These are phyloP conservation scores for Dendrocincla fuliginosa DNA, from an alignment of 2,797 vertebrate species.

Conservation along the genomic window DNA sequence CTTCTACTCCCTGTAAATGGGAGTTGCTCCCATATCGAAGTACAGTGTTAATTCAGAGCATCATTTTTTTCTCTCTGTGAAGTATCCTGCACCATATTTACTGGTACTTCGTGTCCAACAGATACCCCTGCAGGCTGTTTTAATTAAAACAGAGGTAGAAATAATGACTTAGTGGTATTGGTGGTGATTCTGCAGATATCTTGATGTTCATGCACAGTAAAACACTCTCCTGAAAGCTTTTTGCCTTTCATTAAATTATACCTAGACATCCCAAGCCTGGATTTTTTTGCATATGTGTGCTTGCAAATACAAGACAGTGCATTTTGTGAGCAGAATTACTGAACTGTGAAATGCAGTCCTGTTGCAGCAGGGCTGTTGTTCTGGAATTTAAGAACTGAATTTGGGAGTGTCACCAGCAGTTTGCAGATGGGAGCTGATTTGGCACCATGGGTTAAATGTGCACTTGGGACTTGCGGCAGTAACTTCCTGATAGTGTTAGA, in stretches of 20 bases:
- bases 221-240: background rate
- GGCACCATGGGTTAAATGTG: background rate
- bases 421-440: background rate
- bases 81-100: background rate
- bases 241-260: background rate
- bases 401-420: background rate
- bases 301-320: background rate
- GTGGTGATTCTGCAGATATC: constrained; percentile 12
- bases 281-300: background rate
- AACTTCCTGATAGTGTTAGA: rapidly evolving
- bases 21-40: background rate
- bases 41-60: constrained; percentile 27
- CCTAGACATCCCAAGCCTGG: background rate
- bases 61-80: background rate
- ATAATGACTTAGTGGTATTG: constrained; percentile 11
- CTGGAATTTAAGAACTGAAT: background rate
- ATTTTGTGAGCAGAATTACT: background rate
- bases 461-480: background rate
- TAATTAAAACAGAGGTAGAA: constrained; percentile 51
- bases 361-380: background rate
- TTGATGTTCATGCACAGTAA: background rate
- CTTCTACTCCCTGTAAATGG: background rate
- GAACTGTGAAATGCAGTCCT: background rate
- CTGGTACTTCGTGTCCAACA: background rate
- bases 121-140: constrained; percentile 4